Conservation (phyloP, 2,888 invertebrate species). For the Torymus aiolomorphi region DNA sequence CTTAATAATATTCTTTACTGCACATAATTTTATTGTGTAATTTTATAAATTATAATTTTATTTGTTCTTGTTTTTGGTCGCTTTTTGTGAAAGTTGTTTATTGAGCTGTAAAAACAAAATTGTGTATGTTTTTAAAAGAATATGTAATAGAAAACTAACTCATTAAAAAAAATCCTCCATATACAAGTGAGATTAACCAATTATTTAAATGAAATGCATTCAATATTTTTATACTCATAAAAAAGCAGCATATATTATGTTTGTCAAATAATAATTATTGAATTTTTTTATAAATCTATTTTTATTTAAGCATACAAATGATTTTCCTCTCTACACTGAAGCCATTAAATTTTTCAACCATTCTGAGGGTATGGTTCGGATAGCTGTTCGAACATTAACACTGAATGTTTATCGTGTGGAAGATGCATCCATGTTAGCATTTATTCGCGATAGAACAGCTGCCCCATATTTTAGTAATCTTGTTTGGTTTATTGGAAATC, state of each 20-base stretch:
- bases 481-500: constrained; percentile 99
- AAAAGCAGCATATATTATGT: not conserved
- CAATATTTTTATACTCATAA: no score
- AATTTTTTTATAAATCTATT: constrained; percentile 18
- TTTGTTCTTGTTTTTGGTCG: no score
- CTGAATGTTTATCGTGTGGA: constrained; percentile 97
- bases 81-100: no score
- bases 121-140: no score
- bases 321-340: constrained; percentile 99
- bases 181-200: no score
- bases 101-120: no score
- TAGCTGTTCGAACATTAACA: constrained; percentile 97
- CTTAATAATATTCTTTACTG: no score
- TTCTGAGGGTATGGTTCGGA: constrained; percentile 98
- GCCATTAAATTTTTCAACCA: constrained; percentile 99
- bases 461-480: constrained; percentile 99
- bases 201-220: no score
- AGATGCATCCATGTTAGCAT: constrained; percentile 95
- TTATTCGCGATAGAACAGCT: constrained; percentile 96
- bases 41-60: no score
- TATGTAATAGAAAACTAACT: no score
- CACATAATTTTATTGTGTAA: no score
- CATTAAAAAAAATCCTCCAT: no score
- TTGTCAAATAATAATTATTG: constrained; percentile 50
- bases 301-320: constrained; percentile 91